Percentiles rank a stretch among this genome's conserved stretches.
Evolutionary conservation across 2,113 vertebrate species (phyloP).

Genomic region (Brachypteracias leptosomus): DNA sequence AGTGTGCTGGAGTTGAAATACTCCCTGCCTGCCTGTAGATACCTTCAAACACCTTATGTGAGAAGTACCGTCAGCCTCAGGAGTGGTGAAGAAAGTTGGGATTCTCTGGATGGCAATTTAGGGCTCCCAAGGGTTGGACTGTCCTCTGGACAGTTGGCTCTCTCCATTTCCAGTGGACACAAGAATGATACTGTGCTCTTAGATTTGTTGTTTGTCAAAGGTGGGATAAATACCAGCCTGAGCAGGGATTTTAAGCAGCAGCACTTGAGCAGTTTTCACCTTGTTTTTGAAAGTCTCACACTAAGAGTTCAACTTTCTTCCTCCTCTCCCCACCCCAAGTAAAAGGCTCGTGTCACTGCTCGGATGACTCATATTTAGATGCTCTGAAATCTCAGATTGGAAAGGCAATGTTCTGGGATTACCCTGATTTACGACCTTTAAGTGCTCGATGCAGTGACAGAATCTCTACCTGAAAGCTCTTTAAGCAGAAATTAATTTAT

Average conservation of each 20-base stretch:
- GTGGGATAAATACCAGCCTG: not conserved
- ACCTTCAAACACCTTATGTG: not conserved
- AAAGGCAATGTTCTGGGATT: slow-evolving; percentile 56
- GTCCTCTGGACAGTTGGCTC: not conserved
- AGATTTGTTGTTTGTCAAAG: not conserved
- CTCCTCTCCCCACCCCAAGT: not conserved
- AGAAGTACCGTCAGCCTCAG: not conserved
- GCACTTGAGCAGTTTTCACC: not conserved
- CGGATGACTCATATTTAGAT: not conserved
- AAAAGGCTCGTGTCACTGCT: not conserved
- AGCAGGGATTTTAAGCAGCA: not conserved
- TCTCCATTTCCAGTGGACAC: not conserved
- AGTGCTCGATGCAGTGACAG: slow-evolving; percentile 55
- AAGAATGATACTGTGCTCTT: not conserved
- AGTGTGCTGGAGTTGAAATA: not conserved
- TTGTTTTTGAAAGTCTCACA: not conserved
- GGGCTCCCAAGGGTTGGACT: not conserved
- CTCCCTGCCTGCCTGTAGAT: not conserved
- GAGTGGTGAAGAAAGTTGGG: not conserved
- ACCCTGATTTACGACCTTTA: slow-evolving; percentile 67
- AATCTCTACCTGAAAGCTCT: slow-evolving; percentile 73
- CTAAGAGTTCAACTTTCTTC: not conserved
- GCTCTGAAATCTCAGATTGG: slow-evolving; percentile 24
- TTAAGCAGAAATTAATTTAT: slow-evolving; percentile 80
- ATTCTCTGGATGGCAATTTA: not conserved